Evolutionary conservation across 2,113 vertebrate species (phyloP).

Genomic region (Chionomys nivalis): DNA sequence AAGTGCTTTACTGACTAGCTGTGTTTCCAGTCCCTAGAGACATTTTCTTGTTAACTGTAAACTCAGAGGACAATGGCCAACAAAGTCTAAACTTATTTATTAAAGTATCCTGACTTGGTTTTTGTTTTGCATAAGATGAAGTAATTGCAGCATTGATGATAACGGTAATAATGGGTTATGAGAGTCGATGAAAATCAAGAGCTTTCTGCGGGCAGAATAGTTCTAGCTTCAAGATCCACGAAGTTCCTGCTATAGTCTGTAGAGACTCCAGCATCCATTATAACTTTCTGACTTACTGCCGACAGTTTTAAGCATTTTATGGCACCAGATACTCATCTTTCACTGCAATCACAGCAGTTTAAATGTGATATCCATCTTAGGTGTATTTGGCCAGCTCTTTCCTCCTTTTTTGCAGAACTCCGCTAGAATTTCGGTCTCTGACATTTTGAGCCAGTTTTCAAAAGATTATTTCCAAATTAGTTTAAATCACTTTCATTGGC

Average conservation of each 20-base stretch:
- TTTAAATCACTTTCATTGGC: conserved; percentile 46
- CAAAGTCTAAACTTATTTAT: neutral
- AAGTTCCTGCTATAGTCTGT: neutral
- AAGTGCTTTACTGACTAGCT: neutral
- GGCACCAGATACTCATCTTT: conserved; percentile 7
- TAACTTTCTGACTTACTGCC: neutral
- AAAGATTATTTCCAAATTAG: conserved; percentile 35
- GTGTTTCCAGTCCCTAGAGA: no score
- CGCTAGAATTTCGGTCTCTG: conserved; percentile 22
- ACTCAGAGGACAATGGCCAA: neutral
- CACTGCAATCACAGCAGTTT: neutral
- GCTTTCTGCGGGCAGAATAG: neutral
- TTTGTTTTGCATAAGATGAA: neutral
- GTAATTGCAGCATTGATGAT: neutral
- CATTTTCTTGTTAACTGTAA: neutral
- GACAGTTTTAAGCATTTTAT: neutral
- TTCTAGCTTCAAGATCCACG: neutral
- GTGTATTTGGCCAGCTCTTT: neutral
- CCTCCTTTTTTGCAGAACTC: neutral
- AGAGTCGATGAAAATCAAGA: neutral
- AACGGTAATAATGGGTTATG: neutral
- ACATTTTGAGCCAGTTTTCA: conserved; percentile 40
- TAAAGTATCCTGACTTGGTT: neutral
- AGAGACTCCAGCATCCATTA: neutral
- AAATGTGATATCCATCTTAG: neutral